Conservation (phyloP, 64 coral and sea anemone genomes). For the Dendrophyllia cribrosa region DNA sequence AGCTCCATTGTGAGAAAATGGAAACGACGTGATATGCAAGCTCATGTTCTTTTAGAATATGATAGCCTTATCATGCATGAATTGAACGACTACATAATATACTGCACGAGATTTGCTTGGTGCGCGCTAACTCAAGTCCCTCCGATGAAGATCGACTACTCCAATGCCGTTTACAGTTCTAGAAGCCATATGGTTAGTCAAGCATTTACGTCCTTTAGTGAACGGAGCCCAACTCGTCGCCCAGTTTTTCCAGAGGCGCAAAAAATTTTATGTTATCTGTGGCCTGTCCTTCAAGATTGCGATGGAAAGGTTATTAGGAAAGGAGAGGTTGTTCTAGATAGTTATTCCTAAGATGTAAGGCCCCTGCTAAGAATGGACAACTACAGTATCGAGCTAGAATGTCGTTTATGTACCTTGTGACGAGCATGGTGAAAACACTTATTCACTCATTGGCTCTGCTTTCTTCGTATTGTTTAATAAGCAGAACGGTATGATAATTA, state of each 20-base stretch:
- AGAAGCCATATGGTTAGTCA: not conserved
- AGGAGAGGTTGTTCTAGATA: not conserved
- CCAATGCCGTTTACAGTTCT: not conserved
- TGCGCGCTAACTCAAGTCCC: not conserved
- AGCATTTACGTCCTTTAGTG: not conserved
- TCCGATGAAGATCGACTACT: conserved; percentile 7
- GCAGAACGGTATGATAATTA: no score
- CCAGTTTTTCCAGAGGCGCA: not conserved
- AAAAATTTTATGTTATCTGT: not conserved
- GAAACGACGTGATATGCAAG: not conserved
- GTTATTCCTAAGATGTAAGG: no score
- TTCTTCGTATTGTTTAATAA: no score
- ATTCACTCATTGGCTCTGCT: no score
- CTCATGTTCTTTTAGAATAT: not conserved
- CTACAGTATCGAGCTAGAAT: no score
- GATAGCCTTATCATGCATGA: not conserved
- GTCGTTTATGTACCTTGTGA: no score
- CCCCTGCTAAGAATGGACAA: no score
- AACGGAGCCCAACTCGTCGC: not conserved
- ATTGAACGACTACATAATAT: not conserved
- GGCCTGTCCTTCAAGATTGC: not conserved
- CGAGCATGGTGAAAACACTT: no score
- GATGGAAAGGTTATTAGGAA: conserved; percentile 9
- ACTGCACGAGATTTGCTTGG: conserved; percentile 12
- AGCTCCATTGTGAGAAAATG: not conserved